Evolutionary conservation across 2,797 vertebrate genomes (phyloP).

Genomic region (Lates japonicus): DNA sequence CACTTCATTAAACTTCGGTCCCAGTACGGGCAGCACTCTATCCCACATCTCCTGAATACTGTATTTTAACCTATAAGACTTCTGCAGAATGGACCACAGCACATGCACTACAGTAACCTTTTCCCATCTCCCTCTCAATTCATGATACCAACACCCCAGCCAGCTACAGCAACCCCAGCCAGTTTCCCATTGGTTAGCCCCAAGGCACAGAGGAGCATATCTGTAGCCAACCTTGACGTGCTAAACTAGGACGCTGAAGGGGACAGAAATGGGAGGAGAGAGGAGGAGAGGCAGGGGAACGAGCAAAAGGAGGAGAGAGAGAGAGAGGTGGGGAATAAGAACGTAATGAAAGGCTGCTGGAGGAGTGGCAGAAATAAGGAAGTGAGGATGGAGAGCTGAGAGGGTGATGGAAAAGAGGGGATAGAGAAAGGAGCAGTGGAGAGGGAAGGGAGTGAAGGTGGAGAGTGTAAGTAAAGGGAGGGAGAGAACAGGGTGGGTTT

Average conservation of each 20-base stretch:
- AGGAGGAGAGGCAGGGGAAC: conserved; percentile 60
- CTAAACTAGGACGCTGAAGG: conserved; percentile 89
- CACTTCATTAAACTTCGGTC: conserved; percentile 46
- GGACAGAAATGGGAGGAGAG: conserved; percentile 83
- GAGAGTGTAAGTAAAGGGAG: conserved; percentile 51
- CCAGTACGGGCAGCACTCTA: conserved; percentile 23
- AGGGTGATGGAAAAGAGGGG: conserved; percentile 66
- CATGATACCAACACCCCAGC: conserved; percentile 76
- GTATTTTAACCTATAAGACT: conserved; percentile 9
- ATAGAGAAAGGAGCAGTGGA: conserved; percentile 46
- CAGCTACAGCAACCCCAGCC: conserved; percentile 78
- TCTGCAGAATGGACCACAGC: conserved; percentile 47
- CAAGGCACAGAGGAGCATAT: conserved; percentile 84
- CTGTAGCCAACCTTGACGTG: conserved; percentile 89
- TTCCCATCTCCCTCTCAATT: conserved; percentile 67
- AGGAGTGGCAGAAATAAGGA: conserved; percentile 78
- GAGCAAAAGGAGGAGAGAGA: conserved; percentile 36
- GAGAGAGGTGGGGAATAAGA: conserved; percentile 8
- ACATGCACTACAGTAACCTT: conserved; percentile 65
- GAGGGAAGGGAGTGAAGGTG: conserved; percentile 54
- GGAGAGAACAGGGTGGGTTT: conserved; percentile 64
- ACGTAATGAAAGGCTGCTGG: conserved; percentile 70
- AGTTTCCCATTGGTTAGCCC: conserved; percentile 84
- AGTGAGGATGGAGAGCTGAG: conserved; percentile 72
- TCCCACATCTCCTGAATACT: too few species aligned